A percentile compares a stretch with the other conserved stretches of the same genome.
phyloP scores from a whole-genome alignment of 2,797 vertebrate genomes.

The Melanotaenia maccullochi region DNA sequence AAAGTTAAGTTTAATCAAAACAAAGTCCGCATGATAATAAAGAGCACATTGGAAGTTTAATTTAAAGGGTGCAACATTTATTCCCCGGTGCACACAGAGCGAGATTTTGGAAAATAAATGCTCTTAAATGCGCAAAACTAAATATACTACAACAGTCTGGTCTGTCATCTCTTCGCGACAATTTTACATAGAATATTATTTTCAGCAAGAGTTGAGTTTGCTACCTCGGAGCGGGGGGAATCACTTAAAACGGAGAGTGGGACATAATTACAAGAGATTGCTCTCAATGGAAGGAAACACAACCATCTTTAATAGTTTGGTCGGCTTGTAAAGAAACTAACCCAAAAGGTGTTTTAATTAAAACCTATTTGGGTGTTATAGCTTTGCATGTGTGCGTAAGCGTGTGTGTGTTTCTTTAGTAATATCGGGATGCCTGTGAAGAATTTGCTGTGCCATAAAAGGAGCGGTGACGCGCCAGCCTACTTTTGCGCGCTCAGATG shows the following conservation, averaged over 20 bases:
- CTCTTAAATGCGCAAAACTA: conserved; percentile 21
- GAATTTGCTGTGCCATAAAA: conserved; percentile 62
- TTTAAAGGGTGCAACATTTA: background rate
- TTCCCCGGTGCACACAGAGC: background rate
- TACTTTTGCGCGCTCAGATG: conserved; percentile 69
- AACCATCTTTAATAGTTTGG: conserved; percentile 14
- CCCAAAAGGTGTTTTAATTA: conserved; percentile 15
- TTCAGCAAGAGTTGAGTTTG: conserved; percentile 27
- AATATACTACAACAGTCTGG: conserved; percentile 15
- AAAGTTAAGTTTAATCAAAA: conserved; percentile 49
- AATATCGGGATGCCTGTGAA: conserved; percentile 21
- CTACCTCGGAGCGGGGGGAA: conserved; percentile 9
- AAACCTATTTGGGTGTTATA: background rate
- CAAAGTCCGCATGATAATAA: conserved; percentile 31
- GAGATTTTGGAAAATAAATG: conserved; percentile 11
- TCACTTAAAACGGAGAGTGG: conserved; percentile 15
- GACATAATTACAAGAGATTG: conserved; percentile 74
- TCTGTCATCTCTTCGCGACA: conserved; percentile 27
- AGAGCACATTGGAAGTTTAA: conserved; percentile 9
- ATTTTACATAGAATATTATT: conserved; percentile 48
- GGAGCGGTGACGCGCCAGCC: conserved; percentile 71
- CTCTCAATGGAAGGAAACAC: conserved; percentile 60
- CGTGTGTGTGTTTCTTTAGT: conserved; percentile 15
- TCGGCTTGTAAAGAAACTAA: conserved; percentile 18
- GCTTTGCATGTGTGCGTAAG: background rate